Percentiles rank a stretch among this genome's conserved stretches.
These are phyloP conservation scores for Epinephelus coioides DNA, from an alignment of 2,797 vertebrate genomes.

Conservation along the genomic window DNA sequence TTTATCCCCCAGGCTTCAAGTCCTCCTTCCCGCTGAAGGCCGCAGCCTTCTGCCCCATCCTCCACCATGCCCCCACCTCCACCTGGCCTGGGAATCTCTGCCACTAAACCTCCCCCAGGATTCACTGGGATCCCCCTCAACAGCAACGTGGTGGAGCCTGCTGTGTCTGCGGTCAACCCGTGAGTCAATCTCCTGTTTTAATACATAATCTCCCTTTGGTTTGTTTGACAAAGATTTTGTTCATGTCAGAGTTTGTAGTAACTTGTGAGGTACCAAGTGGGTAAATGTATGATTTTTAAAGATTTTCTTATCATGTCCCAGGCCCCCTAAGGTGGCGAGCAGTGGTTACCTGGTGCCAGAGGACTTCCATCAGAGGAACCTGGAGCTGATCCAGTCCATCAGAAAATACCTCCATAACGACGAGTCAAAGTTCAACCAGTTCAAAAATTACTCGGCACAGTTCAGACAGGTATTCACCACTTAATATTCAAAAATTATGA, in stretches of 20 bases:
- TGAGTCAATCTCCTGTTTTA: conserved; percentile 77
- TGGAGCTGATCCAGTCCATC: conserved; percentile 95
- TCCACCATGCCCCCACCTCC: conserved; percentile 76
- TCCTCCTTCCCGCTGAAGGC: conserved; percentile 89
- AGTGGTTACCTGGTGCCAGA: conserved; percentile 91
- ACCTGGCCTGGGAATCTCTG: conserved; percentile 87
- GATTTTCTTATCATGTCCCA: conserved; percentile 43
- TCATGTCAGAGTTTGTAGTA: not conserved
- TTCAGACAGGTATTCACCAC: conserved; percentile 92
- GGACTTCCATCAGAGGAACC: conserved; percentile 95
- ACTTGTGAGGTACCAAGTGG: not conserved
- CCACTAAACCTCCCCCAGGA: conserved; percentile 95
- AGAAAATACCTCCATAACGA: conserved; percentile 92
- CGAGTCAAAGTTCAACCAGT: conserved; percentile 94
- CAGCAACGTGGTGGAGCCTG: conserved; percentile 85
- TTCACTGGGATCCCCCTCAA: conserved; percentile 92
- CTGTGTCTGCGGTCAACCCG: conserved; percentile 85
- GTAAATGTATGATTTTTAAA: not conserved
- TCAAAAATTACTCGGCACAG: conserved; percentile 95
- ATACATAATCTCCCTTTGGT: too few relatives aligned
- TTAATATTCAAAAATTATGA: too few relatives aligned
- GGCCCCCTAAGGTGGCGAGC: conserved; percentile 75
- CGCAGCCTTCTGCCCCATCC: conserved; percentile 62
- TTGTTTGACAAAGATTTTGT: not conserved
- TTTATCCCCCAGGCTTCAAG: conserved; percentile 88